phyloP scores from a whole-genome alignment of 2,113 vertebrate species.

The Aegotheles bennettii region DNA sequence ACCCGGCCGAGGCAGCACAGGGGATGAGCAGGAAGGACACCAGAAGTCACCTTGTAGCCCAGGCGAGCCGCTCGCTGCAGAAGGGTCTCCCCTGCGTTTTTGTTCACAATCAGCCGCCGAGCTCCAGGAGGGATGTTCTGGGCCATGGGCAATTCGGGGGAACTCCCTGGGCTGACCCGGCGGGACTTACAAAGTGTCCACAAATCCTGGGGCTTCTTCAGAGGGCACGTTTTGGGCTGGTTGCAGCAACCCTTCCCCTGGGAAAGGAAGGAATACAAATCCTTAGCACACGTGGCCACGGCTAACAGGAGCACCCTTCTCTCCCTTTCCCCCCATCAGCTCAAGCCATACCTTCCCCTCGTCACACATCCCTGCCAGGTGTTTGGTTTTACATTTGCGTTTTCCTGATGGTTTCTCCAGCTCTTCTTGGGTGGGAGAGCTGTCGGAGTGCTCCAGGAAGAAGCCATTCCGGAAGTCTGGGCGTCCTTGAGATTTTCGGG shows the following conservation, averaged over 20 bases:
- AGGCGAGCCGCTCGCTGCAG: conserved; percentile 92
- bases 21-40: neutral
- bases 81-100: conserved; percentile 94
- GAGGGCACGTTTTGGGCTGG: conserved; percentile 61
- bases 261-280: neutral
- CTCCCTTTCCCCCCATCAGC: conserved; percentile 57
- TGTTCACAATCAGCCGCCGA: conserved; percentile 95
- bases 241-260: conserved; percentile 72
- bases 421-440: conserved; percentile 73
- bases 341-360: conserved; percentile 82
- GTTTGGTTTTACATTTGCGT: conserved; percentile 98
- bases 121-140: conserved; percentile 88
- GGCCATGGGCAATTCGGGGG: conserved; percentile 69
- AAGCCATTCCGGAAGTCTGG: conserved; percentile 75
- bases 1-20: rapidly evolving
- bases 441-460: conserved; percentile 65
- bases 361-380: conserved; percentile 80
- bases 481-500: conserved; percentile 66
- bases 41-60: conserved; percentile 86
- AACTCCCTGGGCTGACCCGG: conserved; percentile 66
- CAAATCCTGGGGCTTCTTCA: conserved; percentile 71
- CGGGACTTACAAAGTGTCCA: conserved; percentile 73
- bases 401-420: conserved; percentile 94
- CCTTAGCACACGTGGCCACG: neutral
- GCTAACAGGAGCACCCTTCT: neutral